Evolutionary conservation across 2,113 vertebrate species (phyloP).

Genomic region (Neolamprologus modestus): DNA sequence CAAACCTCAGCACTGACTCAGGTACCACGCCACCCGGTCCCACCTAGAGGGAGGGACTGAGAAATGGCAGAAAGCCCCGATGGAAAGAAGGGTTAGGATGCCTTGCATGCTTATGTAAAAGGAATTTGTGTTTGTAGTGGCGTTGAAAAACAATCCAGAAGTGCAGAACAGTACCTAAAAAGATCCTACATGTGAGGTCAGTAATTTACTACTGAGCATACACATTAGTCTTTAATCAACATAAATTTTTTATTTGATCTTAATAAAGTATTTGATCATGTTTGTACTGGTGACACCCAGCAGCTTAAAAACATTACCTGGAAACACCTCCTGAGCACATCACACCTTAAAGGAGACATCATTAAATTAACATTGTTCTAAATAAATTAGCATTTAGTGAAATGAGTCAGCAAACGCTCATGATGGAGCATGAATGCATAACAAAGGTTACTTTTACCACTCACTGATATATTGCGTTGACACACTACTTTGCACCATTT

Average conservation of each 20-base stretch:
- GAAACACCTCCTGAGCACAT: background rate
- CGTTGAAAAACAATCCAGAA: background rate
- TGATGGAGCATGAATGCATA: background rate
- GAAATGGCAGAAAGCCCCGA: background rate
- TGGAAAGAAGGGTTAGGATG: background rate
- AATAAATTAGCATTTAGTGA: background rate
- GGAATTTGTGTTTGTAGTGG: background rate
- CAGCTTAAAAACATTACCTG: background rate
- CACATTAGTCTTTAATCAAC: background rate
- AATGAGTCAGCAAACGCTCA: background rate
- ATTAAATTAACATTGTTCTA: background rate
- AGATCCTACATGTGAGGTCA: background rate
- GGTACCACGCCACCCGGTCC: background rate
- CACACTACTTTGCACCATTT: background rate
- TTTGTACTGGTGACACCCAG: background rate
- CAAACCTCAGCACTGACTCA: background rate
- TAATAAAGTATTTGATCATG: background rate
- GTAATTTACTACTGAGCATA: background rate
- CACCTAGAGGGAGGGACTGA: background rate
- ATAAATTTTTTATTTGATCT: background rate
- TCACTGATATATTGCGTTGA: background rate
- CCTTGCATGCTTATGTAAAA: background rate
- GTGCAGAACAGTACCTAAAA: background rate
- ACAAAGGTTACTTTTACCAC: background rate
- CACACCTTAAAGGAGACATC: background rate